Evolutionary conservation across 2,888 invertebrate species (phyloP), one percentile per base, ranked within the genome.

Genomic region (Macrosiphum euphorbiae): DNA sequence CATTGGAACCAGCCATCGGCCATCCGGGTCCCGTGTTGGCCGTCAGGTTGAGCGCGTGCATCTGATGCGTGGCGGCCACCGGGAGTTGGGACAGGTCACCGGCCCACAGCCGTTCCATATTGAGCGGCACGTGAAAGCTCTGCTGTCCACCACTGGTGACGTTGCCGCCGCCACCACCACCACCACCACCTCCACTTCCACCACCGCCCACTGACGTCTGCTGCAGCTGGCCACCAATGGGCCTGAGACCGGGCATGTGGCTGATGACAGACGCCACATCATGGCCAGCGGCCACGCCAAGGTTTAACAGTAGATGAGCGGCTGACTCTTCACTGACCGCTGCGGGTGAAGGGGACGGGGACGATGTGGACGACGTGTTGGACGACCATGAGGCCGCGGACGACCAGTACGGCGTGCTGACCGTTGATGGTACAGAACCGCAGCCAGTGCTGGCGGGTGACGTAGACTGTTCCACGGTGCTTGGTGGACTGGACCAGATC

Each of bases 31-130:
- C 44, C 47, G 93, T 94, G 95, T 92, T 92, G 67, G 95, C 94
- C 41, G 95, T 95, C 84, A 98, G 96, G 95, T 98, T 98, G 52
- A 98, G 96, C 58, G 98, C 98, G 95, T 97, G 97, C 95, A 97
- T 96, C 96, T 98, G 98, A 95, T 98, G 98, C 94, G 98, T 98
- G 5, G 97, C 97, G 84, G 93, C 90, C 61, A 50, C 90, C 28
- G 98, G 98, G 95, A 98, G 96, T 96, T 98, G 98, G 47, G 98
- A 97, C 94, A 98, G 97, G 95, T 98, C 98, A 10, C 98, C 98
- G 20, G 98, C 98, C 98, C 98, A 98, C 92, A 98, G 96, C 95
- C 98, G 96, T 96, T 98, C 98, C 98, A 98, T 98, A 95, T 98
- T 98, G 94, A 98, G 96, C 44, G 98, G 98, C 44, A 95, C 94